phyloP scores from a whole-genome alignment of 2,888 invertebrate species.

The Chydorus sphaericus region DNA sequence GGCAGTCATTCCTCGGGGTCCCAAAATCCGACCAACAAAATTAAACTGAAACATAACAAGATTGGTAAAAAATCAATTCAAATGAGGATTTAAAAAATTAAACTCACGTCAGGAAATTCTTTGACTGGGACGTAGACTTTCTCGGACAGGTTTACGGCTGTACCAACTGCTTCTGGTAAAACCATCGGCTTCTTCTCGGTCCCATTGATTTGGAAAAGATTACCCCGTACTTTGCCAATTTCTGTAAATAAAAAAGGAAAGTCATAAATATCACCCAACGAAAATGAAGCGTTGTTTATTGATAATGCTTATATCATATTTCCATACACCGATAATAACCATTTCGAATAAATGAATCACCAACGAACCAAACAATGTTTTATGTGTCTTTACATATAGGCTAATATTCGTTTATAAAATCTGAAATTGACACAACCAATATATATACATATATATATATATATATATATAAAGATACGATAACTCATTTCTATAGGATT shows the following conservation, averaged over 20 bases:
- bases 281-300: no score
- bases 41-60: constrained; percentile 75
- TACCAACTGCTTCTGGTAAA: constrained; percentile 80
- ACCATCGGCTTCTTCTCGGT: constrained; percentile 83
- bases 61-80: constrained; percentile 12
- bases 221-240: constrained; percentile 94
- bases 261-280: constrained; percentile 12
- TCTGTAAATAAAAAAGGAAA: constrained; percentile 51
- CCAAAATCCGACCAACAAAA: constrained; percentile 98
- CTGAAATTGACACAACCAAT: no score
- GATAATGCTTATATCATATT: no score
- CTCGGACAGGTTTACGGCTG: constrained; percentile 84
- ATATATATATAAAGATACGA: no score
- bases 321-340: no score
- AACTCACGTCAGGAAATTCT: constrained; percentile 98
- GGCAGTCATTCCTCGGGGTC: constrained; percentile 98
- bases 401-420: no score
- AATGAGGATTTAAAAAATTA: not conserved
- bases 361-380: no score
- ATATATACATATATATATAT: no score
- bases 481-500: no score
- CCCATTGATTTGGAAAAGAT: constrained; percentile 97
- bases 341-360: no score
- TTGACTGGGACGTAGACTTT: constrained; percentile 99
- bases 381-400: no score